phyloP scores from a whole-genome alignment of 2,888 invertebrate genomes.

The Ochlodes sylvanus region DNA sequence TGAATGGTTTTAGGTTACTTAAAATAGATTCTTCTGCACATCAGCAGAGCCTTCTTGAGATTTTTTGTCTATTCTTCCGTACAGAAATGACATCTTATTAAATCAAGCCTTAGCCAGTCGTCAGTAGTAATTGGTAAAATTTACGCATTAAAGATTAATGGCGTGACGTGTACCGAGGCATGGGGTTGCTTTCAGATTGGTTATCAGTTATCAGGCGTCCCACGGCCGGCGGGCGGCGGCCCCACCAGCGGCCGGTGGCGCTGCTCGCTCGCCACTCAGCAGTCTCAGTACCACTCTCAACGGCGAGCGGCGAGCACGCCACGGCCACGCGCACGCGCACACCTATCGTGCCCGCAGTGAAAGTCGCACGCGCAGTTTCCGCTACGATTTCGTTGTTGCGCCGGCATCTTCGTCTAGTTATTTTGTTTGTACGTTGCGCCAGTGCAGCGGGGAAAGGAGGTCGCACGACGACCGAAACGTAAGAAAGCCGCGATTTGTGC shows the following conservation, averaged over 20 bases:
- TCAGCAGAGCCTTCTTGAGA: no score
- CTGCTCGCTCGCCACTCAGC: slow-evolving; percentile 55
- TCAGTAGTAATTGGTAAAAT: no score
- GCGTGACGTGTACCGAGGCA: slow-evolving; percentile 46
- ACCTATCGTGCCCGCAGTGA: slow-evolving; percentile 66
- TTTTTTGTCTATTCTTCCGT: no score
- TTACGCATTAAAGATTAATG: no score
- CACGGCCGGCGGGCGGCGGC: slow-evolving; percentile 43
- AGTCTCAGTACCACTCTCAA: slow-evolving; percentile 70
- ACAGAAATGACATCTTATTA: no score
- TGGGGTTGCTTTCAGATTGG: slow-evolving; percentile 66
- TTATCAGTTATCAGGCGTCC: slow-evolving; percentile 63
- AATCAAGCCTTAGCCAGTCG: no score
- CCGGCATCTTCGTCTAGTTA: slow-evolving; percentile 80
- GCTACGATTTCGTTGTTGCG: slow-evolving; percentile 69
- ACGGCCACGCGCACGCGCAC: slow-evolving; percentile 59
- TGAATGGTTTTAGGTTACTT: no score
- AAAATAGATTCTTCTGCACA: no score
- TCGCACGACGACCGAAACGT: slow-evolving; percentile 71
- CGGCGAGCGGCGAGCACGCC: slow-evolving; percentile 75
- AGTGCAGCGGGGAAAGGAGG: slow-evolving; percentile 83
- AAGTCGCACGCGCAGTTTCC: slow-evolving; percentile 77
- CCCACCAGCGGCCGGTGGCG: slow-evolving; percentile 51
- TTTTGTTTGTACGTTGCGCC: slow-evolving; percentile 81
- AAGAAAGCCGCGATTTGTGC: slow-evolving; percentile 69